Percentiles rank a stretch among this genome's conserved stretches.
Conservation (phyloP, 2,888 invertebrate species). For the Acrobasis consociella region DNA sequence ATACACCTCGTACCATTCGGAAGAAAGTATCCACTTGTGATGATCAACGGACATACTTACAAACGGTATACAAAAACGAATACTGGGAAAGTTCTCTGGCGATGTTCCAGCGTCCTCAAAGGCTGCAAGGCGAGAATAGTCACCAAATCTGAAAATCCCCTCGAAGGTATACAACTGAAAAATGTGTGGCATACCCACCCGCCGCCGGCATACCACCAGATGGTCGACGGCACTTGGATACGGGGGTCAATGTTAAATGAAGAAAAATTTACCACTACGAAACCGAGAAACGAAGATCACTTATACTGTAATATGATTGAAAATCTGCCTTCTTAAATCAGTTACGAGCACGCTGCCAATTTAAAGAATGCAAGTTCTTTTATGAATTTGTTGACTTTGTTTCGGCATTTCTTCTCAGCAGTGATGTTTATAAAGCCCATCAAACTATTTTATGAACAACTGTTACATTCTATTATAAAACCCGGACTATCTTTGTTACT, state of each 20-base stretch:
- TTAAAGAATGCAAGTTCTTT: too few relatives aligned
- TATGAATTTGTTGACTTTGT: too few relatives aligned
- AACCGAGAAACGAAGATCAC: too few relatives aligned
- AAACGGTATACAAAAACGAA: constrained; percentile 32
- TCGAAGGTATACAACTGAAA: constrained; percentile 20
- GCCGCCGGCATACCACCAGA: constrained; percentile 22
- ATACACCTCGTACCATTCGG: constrained; percentile 34
- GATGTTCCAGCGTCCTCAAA: constrained; percentile 34
- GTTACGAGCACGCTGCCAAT: too few relatives aligned
- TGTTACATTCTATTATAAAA: too few relatives aligned
- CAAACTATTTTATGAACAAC: too few relatives aligned
- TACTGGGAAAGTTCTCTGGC: constrained; percentile 35
- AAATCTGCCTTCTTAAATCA: too few relatives aligned
- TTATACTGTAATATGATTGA: too few relatives aligned
- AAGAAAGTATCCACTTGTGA: constrained; percentile 35
- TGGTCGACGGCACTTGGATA: constrained; percentile 34
- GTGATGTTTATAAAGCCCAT: too few relatives aligned
- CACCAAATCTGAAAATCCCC: constrained; percentile 31
- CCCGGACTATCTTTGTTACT: too few relatives aligned
- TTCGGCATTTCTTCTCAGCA: too few relatives aligned
- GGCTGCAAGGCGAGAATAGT: constrained; percentile 38
- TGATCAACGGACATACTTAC: constrained; percentile 35
- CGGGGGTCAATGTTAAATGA: constrained; percentile 23
- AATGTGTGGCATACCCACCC: constrained; percentile 17
- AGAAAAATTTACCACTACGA: not conserved